Evolutionary conservation across 2,888 invertebrate genomes (phyloP), one percentile per base, ranked within the genome.

Genomic region (Scaeva pyrastri): DNA sequence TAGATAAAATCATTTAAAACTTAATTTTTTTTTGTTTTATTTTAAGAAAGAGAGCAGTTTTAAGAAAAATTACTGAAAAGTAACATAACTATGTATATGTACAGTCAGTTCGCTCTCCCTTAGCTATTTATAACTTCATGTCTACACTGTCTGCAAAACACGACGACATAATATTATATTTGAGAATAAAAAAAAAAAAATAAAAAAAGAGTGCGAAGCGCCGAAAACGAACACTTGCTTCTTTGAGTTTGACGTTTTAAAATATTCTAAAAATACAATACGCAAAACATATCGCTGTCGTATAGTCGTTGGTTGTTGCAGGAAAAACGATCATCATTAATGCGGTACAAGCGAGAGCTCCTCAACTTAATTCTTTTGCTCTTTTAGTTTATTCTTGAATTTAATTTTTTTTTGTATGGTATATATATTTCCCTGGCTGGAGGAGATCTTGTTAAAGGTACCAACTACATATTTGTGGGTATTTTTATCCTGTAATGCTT

Each of bases 161-260:
- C 74, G 75, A 79, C 84, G 39, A 79, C 50, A 73, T 74, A 71
- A 74, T 85, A 76, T 85, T 77, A 21, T 39, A 39, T 19, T 7
- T n/a, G 23, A 31, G 31, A 31, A 31, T 7, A 7, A 31, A 31
- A 31, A 31, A 31, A 31, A 6, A 26, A 31, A 60, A 58, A n/a
- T n/a, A n/a, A 73, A 64, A 16, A 64, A 82, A 80, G 39, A 71
- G 41, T 62, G 64, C 58, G 58, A 83, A 73, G 77, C 83, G 72
- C 76, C 85, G 82, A 82, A 86, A 82, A 82, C 62, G 70, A 86
- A 86, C 82, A 86, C 82, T 86, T 86, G 86, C 86, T 74, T 72
- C 77, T 71, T 68, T 31, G 31, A 43, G 74, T 73, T 82, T 86
- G 82, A 82, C 64, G 86, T 58, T 45, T 70, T 31, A 55, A 66